Evolutionary conservation across 30 jellyfish, hydroid and myxozoan species (phyloP), one percentile per base, ranked within the genome.

Genomic region (Hydractinia echinata): DNA sequence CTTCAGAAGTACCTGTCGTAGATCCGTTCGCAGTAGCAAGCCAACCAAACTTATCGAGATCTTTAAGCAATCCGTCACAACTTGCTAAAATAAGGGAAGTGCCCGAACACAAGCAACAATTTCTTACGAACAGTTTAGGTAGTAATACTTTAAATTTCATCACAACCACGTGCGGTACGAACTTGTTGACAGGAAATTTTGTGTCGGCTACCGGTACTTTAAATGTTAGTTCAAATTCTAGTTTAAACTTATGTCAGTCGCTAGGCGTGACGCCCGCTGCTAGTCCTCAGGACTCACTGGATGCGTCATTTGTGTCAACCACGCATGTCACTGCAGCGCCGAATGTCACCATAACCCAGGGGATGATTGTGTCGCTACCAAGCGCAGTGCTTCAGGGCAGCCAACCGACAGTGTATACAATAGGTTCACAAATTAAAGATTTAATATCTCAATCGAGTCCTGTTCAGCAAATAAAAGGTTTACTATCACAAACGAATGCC

Each of bases 311-410:
- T 66, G 44, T 30, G 44, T 15, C 85, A n/a, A n/a, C 70, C 74
- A 15, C 60, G 16, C 66, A 81, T 44, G 49, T 50, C 19, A 66
- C 54, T 19, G 93, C 87, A 10, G 97, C 97, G 48, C 97, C 97
- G 44, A 90, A 90, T 61, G 91, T 90, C 54, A 87, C 97, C 5
- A 88, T 90, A 1, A 90, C 97, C 16, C 95, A 85, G 76, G 97
- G 97, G 56, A 90, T 90, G 97, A 83, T 85, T 83, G 97, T 90
- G 56, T 90, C 97, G 8, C 55, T 90, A 55, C 97, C 97, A 11
- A 85, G 82, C 51, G 95, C 86, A 53, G 96, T 77, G 21, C 44
- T 77, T 55, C 85, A 53, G 30, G 60, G 79, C 56, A 30, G 77
- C 8, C 72, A 77, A 30, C 58, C 16, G 0, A 19, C 60, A 72